Percentiles rank a stretch among this genome's conserved stretches.
These are phyloP conservation scores for Littorina saxatilis DNA, from an alignment of 1,140 invertebrate genomes.

Conservation along the genomic window DNA sequence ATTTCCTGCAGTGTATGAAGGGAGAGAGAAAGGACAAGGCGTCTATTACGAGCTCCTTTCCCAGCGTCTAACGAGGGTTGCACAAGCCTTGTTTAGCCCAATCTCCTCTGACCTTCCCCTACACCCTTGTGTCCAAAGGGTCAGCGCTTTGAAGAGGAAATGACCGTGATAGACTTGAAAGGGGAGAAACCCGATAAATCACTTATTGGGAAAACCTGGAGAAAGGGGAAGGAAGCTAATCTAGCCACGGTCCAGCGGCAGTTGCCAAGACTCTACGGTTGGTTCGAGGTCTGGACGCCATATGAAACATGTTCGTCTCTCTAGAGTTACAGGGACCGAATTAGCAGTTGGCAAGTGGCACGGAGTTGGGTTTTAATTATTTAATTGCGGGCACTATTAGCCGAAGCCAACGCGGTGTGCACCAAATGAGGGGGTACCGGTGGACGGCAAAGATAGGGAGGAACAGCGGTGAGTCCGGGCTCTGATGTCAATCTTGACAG, in stretches of 20 bases:
- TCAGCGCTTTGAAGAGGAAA: constrained; percentile 18
- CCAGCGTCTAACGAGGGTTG: constrained; percentile 5
- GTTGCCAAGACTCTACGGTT: constrained; percentile 24
- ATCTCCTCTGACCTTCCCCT: not conserved
- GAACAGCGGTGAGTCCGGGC: not conserved
- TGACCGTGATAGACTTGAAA: constrained; percentile 11
- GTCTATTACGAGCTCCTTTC: not conserved
- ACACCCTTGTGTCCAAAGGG: not conserved
- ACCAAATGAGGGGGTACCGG: no score
- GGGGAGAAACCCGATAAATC: constrained; percentile 33
- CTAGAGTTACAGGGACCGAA: constrained; percentile 29
- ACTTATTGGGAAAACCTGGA: constrained; percentile 15
- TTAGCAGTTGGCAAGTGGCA: constrained; percentile 31
- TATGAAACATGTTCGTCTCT: constrained; percentile 33
- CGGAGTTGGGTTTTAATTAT: constrained; percentile 27
- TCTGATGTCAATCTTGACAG: constrained; percentile 26
- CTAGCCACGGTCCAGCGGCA: not conserved
- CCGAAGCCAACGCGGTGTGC: not conserved
- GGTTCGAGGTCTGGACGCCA: not conserved
- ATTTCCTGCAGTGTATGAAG: not conserved
- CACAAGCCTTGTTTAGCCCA: not conserved
- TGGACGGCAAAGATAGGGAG: not conserved
- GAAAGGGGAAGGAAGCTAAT: no score
- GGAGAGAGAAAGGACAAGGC: not conserved
- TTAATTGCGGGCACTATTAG: constrained; percentile 39